Evolutionary conservation across 1,140 invertebrate species (phyloP).

Genomic region (Eriocheir sinensis): DNA sequence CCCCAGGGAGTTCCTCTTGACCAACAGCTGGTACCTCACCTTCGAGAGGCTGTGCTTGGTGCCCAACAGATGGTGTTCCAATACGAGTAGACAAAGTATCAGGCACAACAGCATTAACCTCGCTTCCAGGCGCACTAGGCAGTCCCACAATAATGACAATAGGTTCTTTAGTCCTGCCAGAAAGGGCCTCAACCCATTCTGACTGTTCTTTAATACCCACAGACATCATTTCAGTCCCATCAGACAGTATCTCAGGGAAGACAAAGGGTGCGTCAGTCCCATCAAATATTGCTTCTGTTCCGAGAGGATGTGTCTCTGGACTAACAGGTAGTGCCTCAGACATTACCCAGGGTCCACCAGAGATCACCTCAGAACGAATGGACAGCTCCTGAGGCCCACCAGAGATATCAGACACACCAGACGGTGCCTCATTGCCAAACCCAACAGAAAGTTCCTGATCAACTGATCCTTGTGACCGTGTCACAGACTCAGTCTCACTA

Average conservation of each 20-base stretch:
- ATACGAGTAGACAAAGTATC: neutral
- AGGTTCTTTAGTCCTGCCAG: neutral
- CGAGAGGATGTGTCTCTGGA: neutral
- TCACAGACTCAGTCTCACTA: too few relatives aligned
- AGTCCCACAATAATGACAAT: neutral
- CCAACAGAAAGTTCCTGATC: neutral
- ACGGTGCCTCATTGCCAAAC: neutral
- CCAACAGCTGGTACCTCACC: neutral
- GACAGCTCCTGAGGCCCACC: neutral
- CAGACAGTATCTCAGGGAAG: neutral
- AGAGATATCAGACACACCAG: neutral
- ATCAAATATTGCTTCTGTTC: neutral
- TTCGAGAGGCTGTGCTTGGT: neutral
- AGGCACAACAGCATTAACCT: too few relatives aligned
- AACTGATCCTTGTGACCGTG: too few relatives aligned
- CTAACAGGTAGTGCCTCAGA: slow-evolving; percentile 5
- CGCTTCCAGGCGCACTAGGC: too few relatives aligned
- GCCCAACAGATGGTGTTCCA: neutral
- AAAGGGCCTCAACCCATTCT: neutral
- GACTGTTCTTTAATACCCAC: neutral
- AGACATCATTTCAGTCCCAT: neutral
- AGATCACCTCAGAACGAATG: neutral
- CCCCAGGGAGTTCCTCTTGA: neutral
- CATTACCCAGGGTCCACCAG: neutral
- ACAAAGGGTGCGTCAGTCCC: neutral